Evolutionary conservation across 2,888 invertebrate species (phyloP).

Genomic region (Xestia rhomboidea): DNA sequence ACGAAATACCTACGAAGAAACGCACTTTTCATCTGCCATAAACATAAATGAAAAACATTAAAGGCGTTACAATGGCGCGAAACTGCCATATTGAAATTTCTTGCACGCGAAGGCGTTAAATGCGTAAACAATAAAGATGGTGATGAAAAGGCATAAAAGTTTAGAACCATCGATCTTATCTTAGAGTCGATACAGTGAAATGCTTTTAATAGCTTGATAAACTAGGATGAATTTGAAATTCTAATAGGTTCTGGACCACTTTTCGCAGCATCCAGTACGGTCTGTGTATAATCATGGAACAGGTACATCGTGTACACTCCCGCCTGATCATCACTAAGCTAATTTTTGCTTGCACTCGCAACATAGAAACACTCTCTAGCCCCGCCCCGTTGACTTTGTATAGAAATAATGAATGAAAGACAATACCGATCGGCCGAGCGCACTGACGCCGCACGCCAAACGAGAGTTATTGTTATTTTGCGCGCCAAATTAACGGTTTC

Average conservation of each 20-base stretch:
- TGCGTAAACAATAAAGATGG: conserved; percentile 35
- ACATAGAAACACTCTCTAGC: too few relatives aligned
- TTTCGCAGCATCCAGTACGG: conserved; percentile 6
- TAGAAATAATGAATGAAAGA: too few relatives aligned
- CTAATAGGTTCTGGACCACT: conserved; percentile 30
- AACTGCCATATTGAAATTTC: conserved; percentile 40
- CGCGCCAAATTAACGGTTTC: too few relatives aligned
- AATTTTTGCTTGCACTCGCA: too few relatives aligned
- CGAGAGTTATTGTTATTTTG: too few relatives aligned
- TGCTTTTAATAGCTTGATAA: conserved; percentile 55
- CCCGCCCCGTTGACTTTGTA: too few relatives aligned
- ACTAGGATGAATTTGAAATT: conserved; percentile 52
- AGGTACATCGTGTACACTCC: too few relatives aligned
- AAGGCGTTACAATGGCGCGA: conserved; percentile 10
- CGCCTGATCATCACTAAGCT: too few relatives aligned
- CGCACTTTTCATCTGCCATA: conserved; percentile 7
- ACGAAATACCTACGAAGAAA: conserved; percentile 6
- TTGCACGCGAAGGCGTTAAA: conserved; percentile 35
- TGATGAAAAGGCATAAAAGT: conserved; percentile 47
- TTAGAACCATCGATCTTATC: conserved; percentile 32
- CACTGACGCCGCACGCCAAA: too few relatives aligned
- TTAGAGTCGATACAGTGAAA: conserved; percentile 53
- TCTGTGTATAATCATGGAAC: conserved; percentile 15
- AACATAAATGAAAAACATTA: conserved; percentile 36
- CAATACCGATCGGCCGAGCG: too few relatives aligned